Base-by-base conservation (phyloP, 1,140 invertebrate species). In the Colletes latitarsis region DNA sequence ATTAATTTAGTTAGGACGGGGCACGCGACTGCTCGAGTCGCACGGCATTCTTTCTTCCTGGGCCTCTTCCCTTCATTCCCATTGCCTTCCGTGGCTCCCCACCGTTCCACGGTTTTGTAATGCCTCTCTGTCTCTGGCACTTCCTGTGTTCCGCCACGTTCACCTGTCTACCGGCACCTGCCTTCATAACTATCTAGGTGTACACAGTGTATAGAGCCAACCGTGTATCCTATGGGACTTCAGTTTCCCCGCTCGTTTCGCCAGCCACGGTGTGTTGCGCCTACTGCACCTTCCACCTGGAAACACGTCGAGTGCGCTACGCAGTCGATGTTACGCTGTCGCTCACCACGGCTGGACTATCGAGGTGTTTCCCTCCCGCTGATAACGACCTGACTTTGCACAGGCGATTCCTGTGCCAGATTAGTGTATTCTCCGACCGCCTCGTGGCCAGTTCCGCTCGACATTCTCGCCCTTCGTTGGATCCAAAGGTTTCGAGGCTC, bases 71-170 rank as follows among this genome's bases (percentile, higher is more conserved):
- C 49, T 69, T 81, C 82, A 43, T 66, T 64, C 58, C 1, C 41
- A 39, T 57, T 68, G 82, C 66, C 77, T 52, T 71, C 60, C 19
- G 43, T 58, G 41, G 12, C 49, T 43, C 52, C 67, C 57, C 52
- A 30, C 19, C 55, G 15, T 57, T 60, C 77, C n/a, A 39, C 49
- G 68, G 67, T 81, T 84, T 84, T 75, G 62, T 85, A 85, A 84
- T 75, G 77, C 82, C 78, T 85, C 82, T 84, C 83, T 82, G 90
- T 91, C 91, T 89, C 88, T 83, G 83, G 80, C 83, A 92, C 90
- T 92, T 91, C 91, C 90, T 90, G 88, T 91, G 89, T 91, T 91
- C 90, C 90, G 88, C 89, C 87, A 88, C 87, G 82, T 84, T 92
- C 91, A 92, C 91, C 91, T 91, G 91, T 89, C 82, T 78, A 85